Evolutionary conservation across 1,140 invertebrate genomes (phyloP).

Genomic region (Parapsyche elsis): DNA sequence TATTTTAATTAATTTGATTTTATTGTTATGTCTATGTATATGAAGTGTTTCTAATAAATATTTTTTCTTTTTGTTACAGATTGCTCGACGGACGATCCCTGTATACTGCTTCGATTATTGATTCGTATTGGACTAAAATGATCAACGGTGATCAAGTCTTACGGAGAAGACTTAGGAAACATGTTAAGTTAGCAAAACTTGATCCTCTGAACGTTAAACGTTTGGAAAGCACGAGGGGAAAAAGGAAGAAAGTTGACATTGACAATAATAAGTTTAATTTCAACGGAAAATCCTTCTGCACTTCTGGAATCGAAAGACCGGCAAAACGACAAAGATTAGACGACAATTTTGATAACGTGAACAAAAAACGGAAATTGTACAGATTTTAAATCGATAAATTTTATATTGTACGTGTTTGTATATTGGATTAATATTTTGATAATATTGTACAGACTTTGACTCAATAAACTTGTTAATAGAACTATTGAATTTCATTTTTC

Average conservation of each 20-base stretch:
- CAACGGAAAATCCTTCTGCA: too few species aligned
- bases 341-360: neutral
- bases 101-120: constrained; percentile 17
- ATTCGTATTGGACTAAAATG: neutral
- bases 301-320: neutral
- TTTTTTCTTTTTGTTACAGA: neutral
- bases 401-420: too few species aligned
- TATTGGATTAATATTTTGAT: too few species aligned
- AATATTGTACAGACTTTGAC: too few species aligned
- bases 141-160: neutral
- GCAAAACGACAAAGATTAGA: neutral
- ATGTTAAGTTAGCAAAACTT: neutral
- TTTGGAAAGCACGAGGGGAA: neutral
- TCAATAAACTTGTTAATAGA: too few species aligned
- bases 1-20: too few species aligned
- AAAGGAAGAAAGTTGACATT: neutral
- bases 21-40: too few species aligned
- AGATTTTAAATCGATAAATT: neutral
- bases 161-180: neutral
- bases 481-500: too few species aligned
- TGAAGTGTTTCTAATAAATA: too few species aligned
- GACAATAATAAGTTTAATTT: too few species aligned
- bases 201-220: neutral
- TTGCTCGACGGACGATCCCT: constrained; percentile 14
- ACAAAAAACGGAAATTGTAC: neutral